Base-by-base conservation (phyloP, 2,888 invertebrate genomes). In the Mamestra brassicae region DNA sequence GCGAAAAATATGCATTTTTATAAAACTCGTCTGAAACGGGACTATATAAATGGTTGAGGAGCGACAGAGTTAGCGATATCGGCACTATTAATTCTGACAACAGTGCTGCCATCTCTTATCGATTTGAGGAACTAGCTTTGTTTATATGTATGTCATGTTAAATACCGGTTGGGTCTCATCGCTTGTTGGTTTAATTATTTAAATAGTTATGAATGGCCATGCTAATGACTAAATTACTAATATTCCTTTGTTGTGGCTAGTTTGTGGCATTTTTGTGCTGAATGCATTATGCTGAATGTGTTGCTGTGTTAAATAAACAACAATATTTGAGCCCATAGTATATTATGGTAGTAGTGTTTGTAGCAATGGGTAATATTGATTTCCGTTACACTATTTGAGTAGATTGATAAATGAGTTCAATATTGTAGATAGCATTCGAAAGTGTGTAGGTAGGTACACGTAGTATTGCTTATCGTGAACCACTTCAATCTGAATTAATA, bases 101-200 rank as follows among this genome's bases (percentile, higher is more conserved):
- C 2, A 54, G 76, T 60, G 76, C 57, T 50, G 76, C 68, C 78
- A 78, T 81, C 81, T 81, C 1, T 76, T 63, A 45, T 76, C 54
- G 17, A 38, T 45, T 64, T 11, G 0, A 13, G 3, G 34, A 76
- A 78, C 63, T 76, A n/a, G 15, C 58, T 60, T 63, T 66, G 26
- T 61, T 61, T 54, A 45, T 11, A 38, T 42, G 50, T 11, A 38
- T 42, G 50, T 26, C n/a, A n/a, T 5, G 17, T 4, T 42, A 17
- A 17, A 42, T 62, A 66, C 54, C 17, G 42, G 58, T 77, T 80
- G 10, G 4, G 4, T 7, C 1, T 60, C 15, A 38, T 78, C 0
- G 3, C 45, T 47, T 45, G 13, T 42, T 26, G n/a, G 62, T 55
- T 11, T 10, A 55, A 17, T 60, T 1, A 80, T 38, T 62, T 3